Evolutionary conservation across 1,140 invertebrate species (phyloP).

Genomic region (Galleria mellonella): DNA sequence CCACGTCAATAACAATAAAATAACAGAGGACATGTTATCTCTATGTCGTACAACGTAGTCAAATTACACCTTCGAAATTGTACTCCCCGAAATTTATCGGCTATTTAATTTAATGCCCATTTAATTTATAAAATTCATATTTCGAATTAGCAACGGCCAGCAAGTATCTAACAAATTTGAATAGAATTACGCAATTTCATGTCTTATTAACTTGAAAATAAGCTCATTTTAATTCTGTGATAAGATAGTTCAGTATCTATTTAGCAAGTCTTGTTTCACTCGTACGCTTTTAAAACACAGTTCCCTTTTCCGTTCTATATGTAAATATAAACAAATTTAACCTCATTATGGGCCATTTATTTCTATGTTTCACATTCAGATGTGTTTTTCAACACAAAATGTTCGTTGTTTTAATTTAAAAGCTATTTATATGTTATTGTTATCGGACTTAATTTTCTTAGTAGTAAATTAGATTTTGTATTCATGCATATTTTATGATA

Average conservation of each 20-base stretch:
- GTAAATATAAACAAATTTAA: conserved; percentile 41
- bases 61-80: conserved; percentile 17
- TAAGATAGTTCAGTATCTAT: conserved; percentile 12
- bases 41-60: conserved; percentile 5
- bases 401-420: conserved; percentile 8
- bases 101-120: conserved; percentile 15
- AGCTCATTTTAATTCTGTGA: too few species aligned
- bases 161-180: too few species aligned
- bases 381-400: background rate
- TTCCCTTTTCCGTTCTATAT: conserved; percentile 32
- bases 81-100: conserved; percentile 19
- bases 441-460: conserved; percentile 14
- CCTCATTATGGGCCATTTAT: conserved; percentile 27
- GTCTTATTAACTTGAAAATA: too few species aligned
- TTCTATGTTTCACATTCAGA: conserved; percentile 19
- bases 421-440: conserved; percentile 13
- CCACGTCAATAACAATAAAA: conserved; percentile 17
- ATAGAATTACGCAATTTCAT: too few species aligned
- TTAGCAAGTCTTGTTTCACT: conserved; percentile 16
- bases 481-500: conserved; percentile 42
- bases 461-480: conserved; percentile 13
- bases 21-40: conserved; percentile 12
- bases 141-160: too few species aligned
- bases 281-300: background rate
- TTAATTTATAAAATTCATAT: too few species aligned